These are phyloP conservation scores for Chromobotia macracanthus DNA, from an alignment of 2,797 vertebrate species.

Conservation along the genomic window DNA sequence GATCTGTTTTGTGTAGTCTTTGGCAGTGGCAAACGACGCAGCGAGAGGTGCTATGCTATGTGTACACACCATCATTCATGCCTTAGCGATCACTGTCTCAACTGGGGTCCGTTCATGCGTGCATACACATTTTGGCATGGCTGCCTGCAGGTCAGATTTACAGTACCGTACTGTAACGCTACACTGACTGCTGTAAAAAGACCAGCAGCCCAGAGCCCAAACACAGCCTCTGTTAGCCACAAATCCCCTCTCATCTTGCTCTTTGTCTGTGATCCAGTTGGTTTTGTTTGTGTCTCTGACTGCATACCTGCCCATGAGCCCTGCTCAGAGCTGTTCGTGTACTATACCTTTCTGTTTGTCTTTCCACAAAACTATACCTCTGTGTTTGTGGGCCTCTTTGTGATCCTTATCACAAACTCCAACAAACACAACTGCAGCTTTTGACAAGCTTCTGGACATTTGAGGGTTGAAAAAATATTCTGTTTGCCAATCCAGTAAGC, in stretches of 20 bases:
- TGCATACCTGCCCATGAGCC: conserved; percentile 1
- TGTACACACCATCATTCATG: neutral
- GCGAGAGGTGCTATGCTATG: neutral
- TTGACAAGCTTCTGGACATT: neutral
- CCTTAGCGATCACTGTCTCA: neutral
- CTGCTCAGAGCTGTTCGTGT: neutral
- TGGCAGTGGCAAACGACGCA: neutral
- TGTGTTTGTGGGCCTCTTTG: conserved; percentile 10
- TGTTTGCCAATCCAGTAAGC: neutral
- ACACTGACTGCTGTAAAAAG: conserved; percentile 24
- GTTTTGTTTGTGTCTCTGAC: conserved; percentile 5
- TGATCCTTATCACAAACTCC: conserved; percentile 8
- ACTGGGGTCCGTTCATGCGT: neutral
- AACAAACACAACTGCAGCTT: neutral
- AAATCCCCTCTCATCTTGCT: neutral
- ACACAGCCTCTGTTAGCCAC: conserved; percentile 4
- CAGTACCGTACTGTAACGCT: conserved; percentile 5
- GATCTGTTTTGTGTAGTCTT: conserved; percentile 13
- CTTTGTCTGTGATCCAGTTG: conserved; percentile 2
- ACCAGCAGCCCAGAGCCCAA: neutral
- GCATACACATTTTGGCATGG: neutral
- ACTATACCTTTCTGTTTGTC: conserved; percentile 15
- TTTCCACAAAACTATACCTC: no score
- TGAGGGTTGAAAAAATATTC: neutral
- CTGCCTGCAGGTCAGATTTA: neutral